These are phyloP conservation scores for Brachionus asplanchnoidis DNA, from an alignment of 1,140 invertebrate species.

Conservation along the genomic window DNA sequence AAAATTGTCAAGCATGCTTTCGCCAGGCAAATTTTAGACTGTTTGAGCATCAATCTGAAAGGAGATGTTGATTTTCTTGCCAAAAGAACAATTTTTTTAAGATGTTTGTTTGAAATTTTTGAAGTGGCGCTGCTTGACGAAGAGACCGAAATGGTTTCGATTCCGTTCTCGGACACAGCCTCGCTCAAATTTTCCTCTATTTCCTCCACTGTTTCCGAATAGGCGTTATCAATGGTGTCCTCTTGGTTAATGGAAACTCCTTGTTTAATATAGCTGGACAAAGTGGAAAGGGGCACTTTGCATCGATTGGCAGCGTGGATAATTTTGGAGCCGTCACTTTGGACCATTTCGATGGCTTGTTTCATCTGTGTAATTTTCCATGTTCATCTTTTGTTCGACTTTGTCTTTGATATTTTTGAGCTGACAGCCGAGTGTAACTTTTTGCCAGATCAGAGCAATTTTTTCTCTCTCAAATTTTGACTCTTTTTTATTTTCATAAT, in stretches of 20 bases:
- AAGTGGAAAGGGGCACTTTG: not conserved
- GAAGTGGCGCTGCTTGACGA: not conserved
- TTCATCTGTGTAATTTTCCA: not conserved
- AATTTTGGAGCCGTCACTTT: not conserved
- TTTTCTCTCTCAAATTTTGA: not conserved
- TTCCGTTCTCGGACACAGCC: not conserved
- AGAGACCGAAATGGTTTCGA: not conserved
- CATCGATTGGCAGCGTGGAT: not conserved
- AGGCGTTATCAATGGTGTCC: not conserved
- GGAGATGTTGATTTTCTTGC: conserved; percentile 9
- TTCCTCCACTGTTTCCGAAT: not conserved
- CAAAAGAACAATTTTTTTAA: not conserved
- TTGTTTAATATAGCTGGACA: not conserved
- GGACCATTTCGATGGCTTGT: not conserved
- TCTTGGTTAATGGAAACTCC: not conserved
- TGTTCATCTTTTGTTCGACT: not conserved
- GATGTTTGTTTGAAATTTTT: not conserved
- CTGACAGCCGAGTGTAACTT: not conserved
- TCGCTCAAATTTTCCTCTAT: not conserved
- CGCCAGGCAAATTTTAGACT: not conserved
- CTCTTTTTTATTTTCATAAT: not conserved
- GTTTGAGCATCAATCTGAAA: not conserved
- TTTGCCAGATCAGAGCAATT: not conserved
- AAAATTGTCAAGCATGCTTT: not conserved
- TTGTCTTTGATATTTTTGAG: not conserved